Conservation (phyloP, 2,888 invertebrate species). For the Spodoptera picta region DNA sequence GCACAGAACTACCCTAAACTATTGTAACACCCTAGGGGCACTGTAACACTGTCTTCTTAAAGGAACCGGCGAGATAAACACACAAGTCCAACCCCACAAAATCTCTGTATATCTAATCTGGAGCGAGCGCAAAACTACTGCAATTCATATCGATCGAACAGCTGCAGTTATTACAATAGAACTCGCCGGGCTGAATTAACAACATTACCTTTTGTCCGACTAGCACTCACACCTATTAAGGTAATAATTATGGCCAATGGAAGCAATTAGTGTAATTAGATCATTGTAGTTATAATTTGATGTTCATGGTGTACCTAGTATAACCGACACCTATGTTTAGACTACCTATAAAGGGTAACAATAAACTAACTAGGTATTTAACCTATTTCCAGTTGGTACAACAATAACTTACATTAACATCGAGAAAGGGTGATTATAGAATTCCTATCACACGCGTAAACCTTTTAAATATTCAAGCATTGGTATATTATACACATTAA, state of each 20-base stretch:
- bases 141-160: slow-evolving; percentile 63
- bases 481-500: slow-evolving; percentile 20
- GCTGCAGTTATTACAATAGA: slow-evolving; percentile 64
- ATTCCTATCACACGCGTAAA: background rate
- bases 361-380: background rate
- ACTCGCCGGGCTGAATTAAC: slow-evolving; percentile 36
- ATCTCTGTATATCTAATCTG: slow-evolving; percentile 49
- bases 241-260: slow-evolving; percentile 26
- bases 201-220: slow-evolving; percentile 39
- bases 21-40: slow-evolving; percentile 12
- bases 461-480: slow-evolving; percentile 12
- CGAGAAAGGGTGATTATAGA: background rate
- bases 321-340: slow-evolving; percentile 11
- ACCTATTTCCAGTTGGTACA: background rate
- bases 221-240: slow-evolving; percentile 25
- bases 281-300: slow-evolving; percentile 3
- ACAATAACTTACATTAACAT: background rate
- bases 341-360: slow-evolving; percentile 1
- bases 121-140: slow-evolving; percentile 42
- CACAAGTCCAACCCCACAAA: slow-evolving; percentile 27
- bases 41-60: slow-evolving; percentile 19
- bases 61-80: slow-evolving; percentile 32
- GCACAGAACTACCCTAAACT: slow-evolving; percentile 20
- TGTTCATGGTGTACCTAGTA: slow-evolving; percentile 1
- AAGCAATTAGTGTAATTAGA: slow-evolving; percentile 35